Base-by-base conservation (phyloP, 2,888 invertebrate species). In the Cryptocheilus praepositus region DNA sequence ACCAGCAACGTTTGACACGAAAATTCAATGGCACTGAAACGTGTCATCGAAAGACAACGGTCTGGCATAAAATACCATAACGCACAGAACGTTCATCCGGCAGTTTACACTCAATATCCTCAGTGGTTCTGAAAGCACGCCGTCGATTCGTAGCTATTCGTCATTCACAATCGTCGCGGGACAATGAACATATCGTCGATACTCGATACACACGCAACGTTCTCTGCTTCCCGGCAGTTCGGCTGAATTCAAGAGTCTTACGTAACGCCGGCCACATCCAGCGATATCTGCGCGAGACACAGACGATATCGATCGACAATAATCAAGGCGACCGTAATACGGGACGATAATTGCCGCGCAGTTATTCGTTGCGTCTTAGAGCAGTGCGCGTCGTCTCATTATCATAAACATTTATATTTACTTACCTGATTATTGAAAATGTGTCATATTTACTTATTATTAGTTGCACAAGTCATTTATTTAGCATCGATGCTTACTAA, bases 301-400 rank as follows among this genome's bases (percentile, higher is more conserved):
- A 54, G 45, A 57, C 56, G 21, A 25, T 25, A 66, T 62, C 52
- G 56, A 56, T 66, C 52, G 21, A 51, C 28, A 16, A 56, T 66
- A 52, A 56, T 62, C 56, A 44, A 22, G 11, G 53, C 15, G 15
- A 49, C 22, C 18, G 44, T 18, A 13, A 8, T 22, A 21, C 43
- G 15, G 19, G 15, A n/a, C 13, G 28, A 21, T 15, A 13, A 8
- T 5, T 60, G 19, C 28, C 15, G 8, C 11, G 13, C n/a, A n/a
- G 18, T 54, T 36, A 53, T 46, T 19, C 59, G 15, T 28, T 18
- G 3, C 7, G 36, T 11, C 13, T 36, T 7, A 36, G 36, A 36
- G 11, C 36, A 11, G 5, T 25, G 25, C 25, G 2, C 25, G 5
- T 25, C 36, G 36, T 11, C 36, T 36, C 8, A 36, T 28, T 28